Conservation (phyloP, 1,140 invertebrate species). For the Ctenoplectra terminalis region DNA sequence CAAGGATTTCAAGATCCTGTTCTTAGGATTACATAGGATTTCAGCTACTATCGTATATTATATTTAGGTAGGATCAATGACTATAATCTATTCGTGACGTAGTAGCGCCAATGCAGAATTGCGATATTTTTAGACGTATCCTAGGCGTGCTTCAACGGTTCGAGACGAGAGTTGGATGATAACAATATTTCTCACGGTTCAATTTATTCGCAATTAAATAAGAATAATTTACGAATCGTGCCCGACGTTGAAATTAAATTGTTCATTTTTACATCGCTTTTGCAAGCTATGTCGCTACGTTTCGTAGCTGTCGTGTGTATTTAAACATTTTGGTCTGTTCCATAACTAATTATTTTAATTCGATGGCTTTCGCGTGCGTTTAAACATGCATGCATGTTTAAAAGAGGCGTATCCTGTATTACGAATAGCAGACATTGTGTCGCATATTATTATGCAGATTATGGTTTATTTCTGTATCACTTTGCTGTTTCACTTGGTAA, state of each 20-base stretch:
- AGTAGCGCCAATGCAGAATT: too few relatives aligned
- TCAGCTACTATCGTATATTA: neutral
- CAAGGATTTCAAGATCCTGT: slow-evolving; percentile 23
- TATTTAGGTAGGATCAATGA: neutral
- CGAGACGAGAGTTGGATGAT: too few relatives aligned
- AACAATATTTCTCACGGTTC: too few relatives aligned
- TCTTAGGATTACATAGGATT: neutral
- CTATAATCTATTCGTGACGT: neutral
- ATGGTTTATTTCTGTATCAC: neutral
- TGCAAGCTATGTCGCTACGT: neutral
- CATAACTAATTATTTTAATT: slow-evolving; percentile 27
- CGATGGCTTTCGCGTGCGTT: neutral
- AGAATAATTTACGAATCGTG: too few relatives aligned
- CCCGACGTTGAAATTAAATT: too few relatives aligned
- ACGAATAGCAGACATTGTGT: neutral
- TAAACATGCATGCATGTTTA: neutral
- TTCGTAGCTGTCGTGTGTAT: neutral
- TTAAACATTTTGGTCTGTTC: neutral
- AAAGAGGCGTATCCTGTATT: neutral
- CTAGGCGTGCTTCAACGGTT: too few relatives aligned
- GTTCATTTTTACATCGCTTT: too few relatives aligned
- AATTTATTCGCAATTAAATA: too few relatives aligned
- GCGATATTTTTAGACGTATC: too few relatives aligned
- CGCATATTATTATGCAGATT: neutral
- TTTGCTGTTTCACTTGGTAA: neutral